A percentile compares a stretch with the other conserved stretches of the same genome.
Evolutionary conservation across 1,140 invertebrate species (phyloP).

Genomic region (roundworm (Caenorhabditis elegans)): WBcel235 BX284605.5:7502001-7502500

Average conservation of each 20-base stretch:
- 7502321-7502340: no score
- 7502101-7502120: no score
- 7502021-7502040: not conserved
- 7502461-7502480: not conserved
- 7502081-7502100: not conserved
- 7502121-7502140: no score
- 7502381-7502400: no score
- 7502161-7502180: not conserved
- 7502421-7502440: not conserved
- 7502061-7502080: not conserved
- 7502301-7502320: not conserved
- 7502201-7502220: not conserved
- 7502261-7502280: not conserved
- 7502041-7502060: not conserved
- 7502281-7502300: not conserved
- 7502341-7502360: no score
- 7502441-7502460: not conserved
- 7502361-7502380: no score
- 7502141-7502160: not conserved
- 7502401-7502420: no score
- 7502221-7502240: not conserved
- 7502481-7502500: not conserved
- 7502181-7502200: not conserved
- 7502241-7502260: not conserved
- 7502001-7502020: not conserved